Evolutionary conservation across 2,113 vertebrate genomes (phyloP).

Genomic region (Pedionomus torquatus): DNA sequence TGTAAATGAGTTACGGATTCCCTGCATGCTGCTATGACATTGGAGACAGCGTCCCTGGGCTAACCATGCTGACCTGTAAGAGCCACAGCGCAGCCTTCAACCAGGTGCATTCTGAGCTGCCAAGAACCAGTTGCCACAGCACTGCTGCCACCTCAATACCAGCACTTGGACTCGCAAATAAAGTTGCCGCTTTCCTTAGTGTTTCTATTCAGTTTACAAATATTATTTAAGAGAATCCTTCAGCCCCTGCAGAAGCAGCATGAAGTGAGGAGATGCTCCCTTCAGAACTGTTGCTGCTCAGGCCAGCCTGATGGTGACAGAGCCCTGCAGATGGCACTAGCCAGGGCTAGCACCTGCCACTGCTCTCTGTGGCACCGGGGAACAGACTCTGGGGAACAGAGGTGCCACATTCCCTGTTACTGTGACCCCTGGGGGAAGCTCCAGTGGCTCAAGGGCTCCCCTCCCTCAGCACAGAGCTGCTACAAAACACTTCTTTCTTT

Average conservation of each 20-base stretch:
- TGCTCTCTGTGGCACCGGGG: background rate
- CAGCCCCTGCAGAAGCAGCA: background rate
- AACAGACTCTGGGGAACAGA: background rate
- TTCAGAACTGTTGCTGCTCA: background rate
- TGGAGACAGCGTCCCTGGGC: background rate
- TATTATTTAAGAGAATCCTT: background rate
- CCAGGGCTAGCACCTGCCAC: background rate
- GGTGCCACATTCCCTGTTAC: background rate
- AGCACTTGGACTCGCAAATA: background rate
- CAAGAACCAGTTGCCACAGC: background rate
- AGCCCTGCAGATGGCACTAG: background rate
- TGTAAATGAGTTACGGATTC: background rate
- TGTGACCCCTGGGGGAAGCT: background rate
- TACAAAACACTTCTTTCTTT: background rate
- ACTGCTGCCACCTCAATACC: too few relatives aligned
- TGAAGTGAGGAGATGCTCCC: background rate
- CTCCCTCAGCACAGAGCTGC: background rate
- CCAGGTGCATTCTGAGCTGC: background rate
- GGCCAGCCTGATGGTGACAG: background rate
- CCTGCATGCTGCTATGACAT: fast-evolving
- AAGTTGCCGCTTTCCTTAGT: background rate
- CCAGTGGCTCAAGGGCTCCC: fast-evolving
- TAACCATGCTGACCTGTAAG: too few relatives aligned
- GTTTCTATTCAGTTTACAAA: background rate
- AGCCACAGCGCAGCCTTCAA: background rate